A percentile compares a stretch with the other conserved stretches of the same genome.
Evolutionary conservation across 2,888 invertebrate genomes (phyloP).

Genomic region (Pseudanteris insignis): DNA sequence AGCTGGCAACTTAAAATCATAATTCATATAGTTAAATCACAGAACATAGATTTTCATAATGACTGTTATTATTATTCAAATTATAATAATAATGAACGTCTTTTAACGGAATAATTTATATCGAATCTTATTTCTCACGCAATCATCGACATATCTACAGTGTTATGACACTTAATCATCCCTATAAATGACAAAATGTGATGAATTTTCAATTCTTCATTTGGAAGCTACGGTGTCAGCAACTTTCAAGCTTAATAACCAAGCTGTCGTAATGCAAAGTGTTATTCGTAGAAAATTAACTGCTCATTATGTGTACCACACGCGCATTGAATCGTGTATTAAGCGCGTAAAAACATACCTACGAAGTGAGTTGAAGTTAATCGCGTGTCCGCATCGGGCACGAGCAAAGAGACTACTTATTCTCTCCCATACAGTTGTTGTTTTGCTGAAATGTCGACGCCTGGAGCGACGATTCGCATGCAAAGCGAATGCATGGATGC

Average conservation of each 20-base stretch:
- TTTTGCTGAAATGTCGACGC: conserved; percentile 27
- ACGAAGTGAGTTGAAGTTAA: conserved; percentile 6
- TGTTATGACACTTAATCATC: conserved; percentile 2
- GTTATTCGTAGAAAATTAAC: conserved; percentile 15
- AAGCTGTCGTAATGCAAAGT: conserved; percentile 1
- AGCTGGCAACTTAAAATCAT: too few relatives aligned
- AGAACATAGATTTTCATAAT: too few relatives aligned
- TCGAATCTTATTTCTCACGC: too few relatives aligned
- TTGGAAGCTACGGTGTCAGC: conserved; percentile 4
- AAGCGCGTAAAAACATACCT: conserved; percentile 15
- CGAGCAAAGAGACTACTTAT: conserved; percentile 12
- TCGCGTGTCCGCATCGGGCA: conserved; percentile 20
- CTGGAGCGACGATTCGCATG: conserved; percentile 43
- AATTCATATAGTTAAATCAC: too few relatives aligned
- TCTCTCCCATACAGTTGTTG: conserved; percentile 6
- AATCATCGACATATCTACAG: neutral
- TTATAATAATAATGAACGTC: too few relatives aligned
- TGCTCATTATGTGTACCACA: conserved; percentile 21
- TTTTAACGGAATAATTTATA: too few relatives aligned
- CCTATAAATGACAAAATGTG: conserved; percentile 8
- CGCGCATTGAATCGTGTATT: conserved; percentile 14
- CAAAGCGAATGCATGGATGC: conserved; percentile 31
- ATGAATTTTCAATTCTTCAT: conserved; percentile 17
- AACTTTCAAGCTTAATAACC: conserved; percentile 17
- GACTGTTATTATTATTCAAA: too few relatives aligned